Evolutionary conservation across 2,888 invertebrate genomes (phyloP), one percentile per base, ranked within the genome.

Genomic region (Synergus gifuensis): DNA sequence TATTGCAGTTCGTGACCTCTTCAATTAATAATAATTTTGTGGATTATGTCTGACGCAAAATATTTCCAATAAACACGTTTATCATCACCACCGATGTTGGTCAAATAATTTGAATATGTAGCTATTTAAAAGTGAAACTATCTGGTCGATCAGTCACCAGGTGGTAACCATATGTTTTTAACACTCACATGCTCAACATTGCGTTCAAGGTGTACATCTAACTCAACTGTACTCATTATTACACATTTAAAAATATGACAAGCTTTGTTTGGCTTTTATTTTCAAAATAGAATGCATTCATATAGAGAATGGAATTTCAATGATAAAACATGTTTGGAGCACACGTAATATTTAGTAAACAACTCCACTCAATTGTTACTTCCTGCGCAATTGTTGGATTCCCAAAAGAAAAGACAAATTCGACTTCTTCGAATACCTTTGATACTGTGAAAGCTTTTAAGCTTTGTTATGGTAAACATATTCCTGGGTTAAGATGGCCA

Each of bases 111-210:
- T 36, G 36, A 36, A 36, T 36, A 46, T 12, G 8, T 8, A 46
- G 14, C 11, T 46, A 14, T 46, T 46, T 46, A 46, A 46, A 46
- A 46, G 36, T 66, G 18, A 67, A 46, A 67, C 46, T 22, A 67
- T 46, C 67, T 67, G 22, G 67, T 46, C 4, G 22, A 67, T 67
- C 67, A 67, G 44, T 46, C 46, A 67, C 44, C 46, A 46, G 67
- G 14, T 67, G 67, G 44, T 67, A 46, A 67, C 67, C 67, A 67
- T 67, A 44, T 67, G 46, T 67, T 67, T 8, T 44, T 40, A 66
- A 66, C 18, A 67, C 44, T 67, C 67, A 46, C 44, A 46, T 5
- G 22, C 67, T 46, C 22, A 44, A 12, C 14, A 14, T 67, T 46
- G 22, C 46, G 44, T n/a, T 67, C 18, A 42, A 67, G 66, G 66